These are phyloP conservation scores for Lapara coniferarum DNA, from an alignment of 2,888 invertebrate species.

Conservation along the genomic window DNA sequence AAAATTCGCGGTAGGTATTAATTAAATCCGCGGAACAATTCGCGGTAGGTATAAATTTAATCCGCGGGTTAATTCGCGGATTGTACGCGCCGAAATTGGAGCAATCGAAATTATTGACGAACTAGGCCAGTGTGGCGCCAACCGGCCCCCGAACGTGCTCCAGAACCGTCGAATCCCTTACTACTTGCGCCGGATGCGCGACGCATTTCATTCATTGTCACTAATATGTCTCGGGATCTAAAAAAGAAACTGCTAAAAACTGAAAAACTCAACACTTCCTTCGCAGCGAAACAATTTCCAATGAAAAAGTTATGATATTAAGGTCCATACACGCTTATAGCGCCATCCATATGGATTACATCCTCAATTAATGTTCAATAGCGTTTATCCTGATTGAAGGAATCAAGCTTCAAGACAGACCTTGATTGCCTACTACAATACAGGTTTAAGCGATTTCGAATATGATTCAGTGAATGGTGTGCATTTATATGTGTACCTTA, in stretches of 20 bases:
- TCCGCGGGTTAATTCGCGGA: too few relatives aligned
- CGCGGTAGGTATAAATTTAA: too few relatives aligned
- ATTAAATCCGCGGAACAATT: too few relatives aligned
- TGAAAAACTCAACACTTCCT: constrained; percentile 24
- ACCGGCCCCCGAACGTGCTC: too few relatives aligned
- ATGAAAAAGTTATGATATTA: constrained; percentile 28
- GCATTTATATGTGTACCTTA: too few relatives aligned
- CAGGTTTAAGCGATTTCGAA: background rate
- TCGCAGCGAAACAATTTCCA: constrained; percentile 26
- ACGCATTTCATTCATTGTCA: constrained; percentile 20
- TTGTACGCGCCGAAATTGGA: too few relatives aligned
- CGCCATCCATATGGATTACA: constrained; percentile 31
- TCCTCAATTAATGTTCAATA: constrained; percentile 36
- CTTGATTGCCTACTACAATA: background rate
- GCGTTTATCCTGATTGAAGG: constrained; percentile 25
- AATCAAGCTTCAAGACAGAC: background rate
- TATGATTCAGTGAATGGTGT: too few relatives aligned
- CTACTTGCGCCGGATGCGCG: constrained; percentile 8
- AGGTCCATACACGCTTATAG: constrained; percentile 16
- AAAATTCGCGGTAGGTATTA: too few relatives aligned
- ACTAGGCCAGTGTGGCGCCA: too few relatives aligned
- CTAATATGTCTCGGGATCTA: constrained; percentile 7
- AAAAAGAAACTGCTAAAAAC: constrained; percentile 26
- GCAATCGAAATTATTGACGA: too few relatives aligned
- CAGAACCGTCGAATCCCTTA: too few relatives aligned